These are phyloP conservation scores for Elaphurus davidianus DNA, from an alignment of 2,113 vertebrate genomes.

Conservation along the genomic window DNA sequence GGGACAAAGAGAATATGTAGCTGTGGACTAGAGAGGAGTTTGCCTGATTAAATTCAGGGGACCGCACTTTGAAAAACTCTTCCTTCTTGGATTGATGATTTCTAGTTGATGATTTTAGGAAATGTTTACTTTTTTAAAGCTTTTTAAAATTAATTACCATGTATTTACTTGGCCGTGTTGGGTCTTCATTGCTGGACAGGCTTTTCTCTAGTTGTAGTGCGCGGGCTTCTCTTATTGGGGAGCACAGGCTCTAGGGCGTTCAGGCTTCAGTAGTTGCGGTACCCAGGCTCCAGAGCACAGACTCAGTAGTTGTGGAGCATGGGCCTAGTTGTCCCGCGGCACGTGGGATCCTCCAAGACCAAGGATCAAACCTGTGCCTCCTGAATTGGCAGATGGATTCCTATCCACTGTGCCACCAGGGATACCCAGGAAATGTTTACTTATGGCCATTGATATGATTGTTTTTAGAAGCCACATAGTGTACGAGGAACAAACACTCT, in stretches of 20 bases:
- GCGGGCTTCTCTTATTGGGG: rapidly evolving
- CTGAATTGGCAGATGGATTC: background rate
- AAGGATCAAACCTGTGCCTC: background rate
- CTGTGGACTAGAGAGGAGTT: background rate
- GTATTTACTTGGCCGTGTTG: background rate
- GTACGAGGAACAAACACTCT: background rate
- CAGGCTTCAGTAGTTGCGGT: background rate
- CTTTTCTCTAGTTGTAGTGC: background rate
- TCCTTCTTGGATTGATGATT: background rate
- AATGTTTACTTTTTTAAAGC: background rate
- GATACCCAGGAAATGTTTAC: background rate
- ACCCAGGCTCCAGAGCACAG: too few relatives aligned
- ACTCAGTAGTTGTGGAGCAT: background rate
- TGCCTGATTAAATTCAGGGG: background rate
- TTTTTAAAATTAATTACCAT: background rate
- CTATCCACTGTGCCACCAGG: background rate
- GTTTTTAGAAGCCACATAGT: background rate
- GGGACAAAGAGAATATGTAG: background rate
- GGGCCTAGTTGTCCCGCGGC: background rate
- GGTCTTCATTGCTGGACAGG: background rate
- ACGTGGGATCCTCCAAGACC: background rate
- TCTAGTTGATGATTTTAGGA: background rate
- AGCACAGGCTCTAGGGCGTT: background rate
- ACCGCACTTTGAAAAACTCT: background rate
- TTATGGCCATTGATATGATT: background rate